These are phyloP conservation scores for Ctena decussata DNA, from an alignment of 2,888 invertebrate species.

Conservation along the genomic window DNA sequence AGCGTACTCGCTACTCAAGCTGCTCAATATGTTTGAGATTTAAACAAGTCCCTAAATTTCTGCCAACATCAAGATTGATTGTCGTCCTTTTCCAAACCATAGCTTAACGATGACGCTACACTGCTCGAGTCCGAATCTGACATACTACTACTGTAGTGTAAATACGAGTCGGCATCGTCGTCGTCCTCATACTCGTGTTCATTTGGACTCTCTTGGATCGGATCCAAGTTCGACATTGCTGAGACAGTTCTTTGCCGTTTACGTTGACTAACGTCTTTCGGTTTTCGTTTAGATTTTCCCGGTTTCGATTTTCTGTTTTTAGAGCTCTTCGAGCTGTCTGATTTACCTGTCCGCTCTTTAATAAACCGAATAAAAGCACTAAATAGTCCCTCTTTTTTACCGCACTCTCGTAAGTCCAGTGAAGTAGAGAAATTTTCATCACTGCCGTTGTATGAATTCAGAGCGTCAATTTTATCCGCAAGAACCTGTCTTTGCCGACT, in stretches of 20 bases:
- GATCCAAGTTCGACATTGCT: constrained; percentile 83
- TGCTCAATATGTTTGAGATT: neutral
- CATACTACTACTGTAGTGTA: constrained; percentile 75
- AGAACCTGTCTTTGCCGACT: constrained; percentile 53
- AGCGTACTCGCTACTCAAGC: neutral
- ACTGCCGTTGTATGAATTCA: constrained; percentile 44
- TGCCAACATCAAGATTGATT: constrained; percentile 49
- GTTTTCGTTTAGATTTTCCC: constrained; percentile 81
- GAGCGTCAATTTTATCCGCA: constrained; percentile 59
- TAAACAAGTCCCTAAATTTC: constrained; percentile 27
- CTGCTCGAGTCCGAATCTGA: constrained; percentile 62
- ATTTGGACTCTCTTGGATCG: constrained; percentile 83
- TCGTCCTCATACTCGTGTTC: constrained; percentile 80
- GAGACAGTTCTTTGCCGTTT: constrained; percentile 83
- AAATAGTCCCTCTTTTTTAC: constrained; percentile 80
- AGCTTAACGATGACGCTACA: constrained; percentile 55
- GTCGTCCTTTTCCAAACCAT: constrained; percentile 44
- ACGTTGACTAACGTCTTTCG: constrained; percentile 75
- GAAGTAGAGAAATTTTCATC: constrained; percentile 59
- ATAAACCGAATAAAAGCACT: constrained; percentile 78
- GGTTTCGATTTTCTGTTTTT: constrained; percentile 34
- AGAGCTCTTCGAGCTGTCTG: constrained; percentile 29
- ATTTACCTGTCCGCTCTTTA: constrained; percentile 71
- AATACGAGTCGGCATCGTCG: constrained; percentile 73
- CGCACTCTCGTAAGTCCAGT: constrained; percentile 67